Evolutionary conservation across 2,113 vertebrate species (phyloP).

Genomic region (Leptobrachium leishanense): DNA sequence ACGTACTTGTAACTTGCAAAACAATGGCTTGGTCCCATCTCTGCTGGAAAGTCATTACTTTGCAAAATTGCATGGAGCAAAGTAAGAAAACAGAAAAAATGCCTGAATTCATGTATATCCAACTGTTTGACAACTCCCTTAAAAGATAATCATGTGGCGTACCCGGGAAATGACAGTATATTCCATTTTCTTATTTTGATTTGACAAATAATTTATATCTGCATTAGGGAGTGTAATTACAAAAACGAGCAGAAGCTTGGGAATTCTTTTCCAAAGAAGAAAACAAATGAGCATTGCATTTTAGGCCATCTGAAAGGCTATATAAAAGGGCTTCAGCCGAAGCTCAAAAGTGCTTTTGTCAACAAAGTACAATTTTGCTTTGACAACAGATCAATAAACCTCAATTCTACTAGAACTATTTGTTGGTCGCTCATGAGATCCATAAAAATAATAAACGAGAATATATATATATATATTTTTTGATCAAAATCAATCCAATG

Average conservation of each 20-base stretch:
- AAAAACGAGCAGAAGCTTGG: neutral
- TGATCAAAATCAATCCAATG: neutral
- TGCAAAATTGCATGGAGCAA: no score
- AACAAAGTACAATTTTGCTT: slow-evolving; percentile 34
- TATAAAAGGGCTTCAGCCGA: slow-evolving; percentile 4
- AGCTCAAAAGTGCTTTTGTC: slow-evolving; percentile 30
- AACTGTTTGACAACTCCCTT: no score
- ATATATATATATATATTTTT: slow-evolving; percentile 11
- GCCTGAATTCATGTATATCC: no score
- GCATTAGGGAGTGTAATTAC: slow-evolving; percentile 1
- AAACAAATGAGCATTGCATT: slow-evolving; percentile 12
- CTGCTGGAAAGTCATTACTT: no score
- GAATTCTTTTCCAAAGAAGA: slow-evolving; percentile 1
- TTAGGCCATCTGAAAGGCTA: neutral
- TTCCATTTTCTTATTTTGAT: neutral
- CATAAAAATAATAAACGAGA: neutral
- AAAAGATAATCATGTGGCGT: neutral
- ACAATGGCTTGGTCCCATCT: no score
- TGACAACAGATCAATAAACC: slow-evolving; percentile 45
- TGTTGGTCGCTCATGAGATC: slow-evolving; percentile 12
- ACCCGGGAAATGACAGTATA: neutral
- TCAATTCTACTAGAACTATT: slow-evolving; percentile 41
- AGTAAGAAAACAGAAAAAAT: no score
- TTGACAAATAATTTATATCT: neutral
- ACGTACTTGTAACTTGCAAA: no score